Conservation (phyloP, 2,888 invertebrate genomes). For the Prosapia bicincta region DNA sequence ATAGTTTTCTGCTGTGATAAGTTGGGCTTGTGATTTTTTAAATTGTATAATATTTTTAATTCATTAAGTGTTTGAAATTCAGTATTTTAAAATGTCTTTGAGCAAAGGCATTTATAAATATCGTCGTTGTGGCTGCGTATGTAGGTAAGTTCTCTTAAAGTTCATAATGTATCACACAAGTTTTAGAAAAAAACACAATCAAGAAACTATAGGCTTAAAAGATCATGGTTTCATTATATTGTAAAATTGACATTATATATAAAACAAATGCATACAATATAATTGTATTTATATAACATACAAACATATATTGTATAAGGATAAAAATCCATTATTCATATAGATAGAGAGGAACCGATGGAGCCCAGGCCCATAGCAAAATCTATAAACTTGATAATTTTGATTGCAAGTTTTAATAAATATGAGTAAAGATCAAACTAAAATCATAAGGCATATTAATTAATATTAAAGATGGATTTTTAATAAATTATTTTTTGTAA, state of each 20-base stretch:
- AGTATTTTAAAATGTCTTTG: conserved; percentile 22
- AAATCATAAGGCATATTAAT: too few species aligned
- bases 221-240: not conserved
- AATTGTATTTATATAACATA: not conserved
- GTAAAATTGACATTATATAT: not conserved
- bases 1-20: not conserved
- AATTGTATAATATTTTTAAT: not conserved
- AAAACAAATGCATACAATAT: not conserved
- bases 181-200: not conserved
- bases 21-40: not conserved
- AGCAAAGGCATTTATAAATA: conserved; percentile 25
- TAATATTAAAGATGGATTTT: too few species aligned
- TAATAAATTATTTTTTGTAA: too few species aligned
- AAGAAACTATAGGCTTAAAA: not conserved
- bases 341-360: too few species aligned
- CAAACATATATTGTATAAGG: too few species aligned
- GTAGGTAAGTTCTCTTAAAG: conserved; percentile 26
- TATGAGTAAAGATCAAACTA: too few species aligned
- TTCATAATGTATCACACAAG: not conserved
- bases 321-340: too few species aligned
- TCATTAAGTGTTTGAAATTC: not conserved
- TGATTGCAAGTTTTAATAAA: too few species aligned
- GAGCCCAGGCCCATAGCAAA: too few species aligned
- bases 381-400: too few species aligned
- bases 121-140: conserved; percentile 22